Conservation (phyloP, 2,113 vertebrate genomes). For the Cinclus cinclus region DNA sequence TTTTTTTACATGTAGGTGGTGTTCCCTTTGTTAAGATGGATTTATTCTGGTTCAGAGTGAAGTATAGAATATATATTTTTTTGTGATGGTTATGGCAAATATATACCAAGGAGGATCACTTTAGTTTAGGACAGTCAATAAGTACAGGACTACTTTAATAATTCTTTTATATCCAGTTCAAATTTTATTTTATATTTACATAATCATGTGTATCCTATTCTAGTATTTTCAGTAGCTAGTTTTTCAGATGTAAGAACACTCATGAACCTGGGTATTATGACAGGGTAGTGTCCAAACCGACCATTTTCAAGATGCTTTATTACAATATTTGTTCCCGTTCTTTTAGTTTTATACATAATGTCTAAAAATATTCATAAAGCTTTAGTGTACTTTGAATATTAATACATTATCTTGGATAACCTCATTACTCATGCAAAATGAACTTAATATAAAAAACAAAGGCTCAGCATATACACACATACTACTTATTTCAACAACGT, state of each 20-base stretch:
- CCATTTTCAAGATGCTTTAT: neutral
- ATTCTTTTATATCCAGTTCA: neutral
- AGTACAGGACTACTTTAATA: neutral
- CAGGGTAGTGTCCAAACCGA: neutral
- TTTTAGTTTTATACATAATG: neutral
- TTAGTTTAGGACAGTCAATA: neutral
- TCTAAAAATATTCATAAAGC: neutral
- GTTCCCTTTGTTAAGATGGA: neutral
- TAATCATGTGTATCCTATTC: neutral
- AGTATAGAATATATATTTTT: neutral
- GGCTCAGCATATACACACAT: neutral
- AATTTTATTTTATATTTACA: neutral
- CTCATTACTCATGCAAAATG: neutral
- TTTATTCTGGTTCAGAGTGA: neutral
- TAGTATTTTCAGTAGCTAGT: neutral
- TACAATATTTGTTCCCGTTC: neutral
- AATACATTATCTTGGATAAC: neutral
- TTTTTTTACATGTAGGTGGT: rapidly evolving
- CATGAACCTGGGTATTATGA: neutral
- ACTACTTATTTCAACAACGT: neutral
- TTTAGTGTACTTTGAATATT: neutral
- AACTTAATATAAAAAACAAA: neutral
- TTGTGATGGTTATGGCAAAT: neutral
- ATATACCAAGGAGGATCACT: neutral
- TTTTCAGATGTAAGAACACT: neutral